Evolutionary conservation across 2,888 invertebrate genomes (phyloP), one percentile per base, ranked within the genome.

Genomic region (Lagria hirta): DNA sequence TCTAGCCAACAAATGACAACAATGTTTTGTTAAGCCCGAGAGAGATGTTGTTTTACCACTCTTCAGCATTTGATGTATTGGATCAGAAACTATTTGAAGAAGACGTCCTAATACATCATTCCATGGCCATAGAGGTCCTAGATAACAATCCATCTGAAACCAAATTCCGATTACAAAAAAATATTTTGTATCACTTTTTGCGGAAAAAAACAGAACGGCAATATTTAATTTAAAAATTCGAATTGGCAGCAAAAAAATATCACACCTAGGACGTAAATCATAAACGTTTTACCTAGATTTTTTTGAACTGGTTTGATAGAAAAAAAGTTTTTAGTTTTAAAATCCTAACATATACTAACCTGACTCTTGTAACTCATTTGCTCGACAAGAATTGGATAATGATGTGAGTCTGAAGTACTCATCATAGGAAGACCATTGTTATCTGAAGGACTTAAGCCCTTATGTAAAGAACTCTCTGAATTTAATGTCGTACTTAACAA

Each of bases 91-190:
- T 8, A 96, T 82, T 55, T 87, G 86, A 32, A 95, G 72, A 14
- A 96, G 73, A 32, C 85, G 81, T 23, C 92, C 88, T 7, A 95
- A 74, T 1, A 93, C 88, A 64, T 94, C 91, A 49, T 60, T 61
- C 71, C 72, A 72, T 11, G 66, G 60, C 67, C 68, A 70, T 7
- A 63, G 60, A 34, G 65, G 52, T 2, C 66, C 68, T 2, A 63
- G 56, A 23, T 61, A 65, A 14, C 57, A 68, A 55, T 75, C 74
- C 62, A 73, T 63, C 74, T 74, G 56, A 18, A 59, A 52, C 34
- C 15, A 48, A 21, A 38, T 28, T 10, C 12, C 17, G n/a, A 27
- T 29, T 12, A 32, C 18, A 22, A 13, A 3, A 17, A 33, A n/a
- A 34, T 24, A n/a, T n/a, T n/a, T n/a, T n/a, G n/a, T n/a, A n/a